Percentiles rank a stretch among this genome's conserved stretches.
phyloP scores from a whole-genome alignment of 2,113 vertebrate species.

The Gracilinanus agilis region DNA sequence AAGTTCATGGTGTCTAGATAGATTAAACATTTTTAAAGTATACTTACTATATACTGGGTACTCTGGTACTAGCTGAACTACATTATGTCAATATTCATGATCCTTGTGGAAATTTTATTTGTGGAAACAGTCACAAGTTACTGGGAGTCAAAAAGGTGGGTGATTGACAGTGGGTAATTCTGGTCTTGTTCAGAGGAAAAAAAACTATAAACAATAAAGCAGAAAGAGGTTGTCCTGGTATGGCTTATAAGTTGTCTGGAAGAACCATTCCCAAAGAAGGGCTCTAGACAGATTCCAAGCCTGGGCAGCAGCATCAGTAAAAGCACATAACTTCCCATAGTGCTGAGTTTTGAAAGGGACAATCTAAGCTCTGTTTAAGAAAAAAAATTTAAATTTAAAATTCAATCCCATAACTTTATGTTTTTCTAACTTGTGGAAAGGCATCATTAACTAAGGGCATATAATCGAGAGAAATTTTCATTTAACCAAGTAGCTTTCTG shows the following conservation, averaged over 20 bases:
- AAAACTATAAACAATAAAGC: not conserved
- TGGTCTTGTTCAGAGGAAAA: not conserved
- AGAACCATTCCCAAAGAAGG: not conserved
- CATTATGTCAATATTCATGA: not conserved
- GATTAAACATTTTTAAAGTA: not conserved
- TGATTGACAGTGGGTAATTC: not conserved
- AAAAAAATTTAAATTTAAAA: not conserved
- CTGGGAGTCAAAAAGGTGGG: not conserved
- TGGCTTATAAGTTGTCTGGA: not conserved
- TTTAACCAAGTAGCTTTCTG: conserved; percentile 17
- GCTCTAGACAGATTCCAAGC: not conserved
- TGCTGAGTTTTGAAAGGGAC: conserved; percentile 23
- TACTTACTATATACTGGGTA: not conserved
- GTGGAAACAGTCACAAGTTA: not conserved
- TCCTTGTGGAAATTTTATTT: not conserved
- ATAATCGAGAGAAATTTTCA: not conserved
- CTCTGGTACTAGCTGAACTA: not conserved
- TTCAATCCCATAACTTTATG: not conserved
- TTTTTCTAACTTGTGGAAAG: not conserved
- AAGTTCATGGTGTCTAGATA: not conserved
- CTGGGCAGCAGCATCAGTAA: not conserved
- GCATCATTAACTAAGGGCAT: conserved; percentile 1
- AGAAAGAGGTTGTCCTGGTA: not conserved
- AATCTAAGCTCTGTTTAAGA: conserved; percentile 7
- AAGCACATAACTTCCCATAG: conserved; percentile 3